These are phyloP conservation scores for Polietes domitor DNA, from an alignment of 2,888 invertebrate species.

Conservation along the genomic window DNA sequence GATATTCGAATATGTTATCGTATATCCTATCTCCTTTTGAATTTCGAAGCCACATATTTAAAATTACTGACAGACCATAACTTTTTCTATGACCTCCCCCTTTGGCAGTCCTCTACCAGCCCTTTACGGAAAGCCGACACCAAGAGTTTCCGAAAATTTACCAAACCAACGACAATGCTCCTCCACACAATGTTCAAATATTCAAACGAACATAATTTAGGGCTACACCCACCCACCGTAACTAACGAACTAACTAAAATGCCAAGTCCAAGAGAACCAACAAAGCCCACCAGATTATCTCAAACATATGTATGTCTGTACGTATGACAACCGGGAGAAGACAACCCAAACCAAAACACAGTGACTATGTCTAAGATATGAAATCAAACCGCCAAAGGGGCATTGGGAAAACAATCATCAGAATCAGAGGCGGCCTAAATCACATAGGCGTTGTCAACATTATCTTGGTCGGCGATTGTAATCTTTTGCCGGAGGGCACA, in stretches of 20 bases:
- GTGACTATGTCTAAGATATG: background rate
- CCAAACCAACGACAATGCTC: slow-evolving; percentile 10
- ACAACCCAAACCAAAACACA: slow-evolving; percentile 22
- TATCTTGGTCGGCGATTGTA: slow-evolving; percentile 50
- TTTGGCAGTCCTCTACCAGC: background rate
- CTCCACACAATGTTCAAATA: slow-evolving; percentile 28
- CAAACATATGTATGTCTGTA: slow-evolving; percentile 54
- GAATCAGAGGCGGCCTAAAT: slow-evolving; percentile 52
- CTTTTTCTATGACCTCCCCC: slow-evolving; percentile 17
- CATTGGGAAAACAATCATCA: slow-evolving; percentile 40
- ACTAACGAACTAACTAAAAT: slow-evolving; percentile 36
- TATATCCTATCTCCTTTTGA: background rate
- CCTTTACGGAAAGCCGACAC: slow-evolving; percentile 4
- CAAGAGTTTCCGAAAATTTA: background rate
- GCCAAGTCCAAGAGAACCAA: slow-evolving; percentile 8
- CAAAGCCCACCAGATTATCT: slow-evolving; percentile 39
- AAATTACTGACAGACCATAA: slow-evolving; percentile 7
- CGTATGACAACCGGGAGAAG: slow-evolving; percentile 33
- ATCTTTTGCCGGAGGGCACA: slow-evolving; percentile 20
- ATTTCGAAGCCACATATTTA: background rate
- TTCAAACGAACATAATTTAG: slow-evolving; percentile 22
- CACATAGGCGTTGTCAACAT: slow-evolving; percentile 63
- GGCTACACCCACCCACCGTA: slow-evolving; percentile 53
- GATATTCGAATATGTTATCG: background rate
- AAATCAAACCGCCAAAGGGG: background rate